A percentile compares a stretch with the other conserved stretches of the same genome.
Conservation (phyloP, 2,113 vertebrate genomes). For the Pantherophis guttatus region DNA sequence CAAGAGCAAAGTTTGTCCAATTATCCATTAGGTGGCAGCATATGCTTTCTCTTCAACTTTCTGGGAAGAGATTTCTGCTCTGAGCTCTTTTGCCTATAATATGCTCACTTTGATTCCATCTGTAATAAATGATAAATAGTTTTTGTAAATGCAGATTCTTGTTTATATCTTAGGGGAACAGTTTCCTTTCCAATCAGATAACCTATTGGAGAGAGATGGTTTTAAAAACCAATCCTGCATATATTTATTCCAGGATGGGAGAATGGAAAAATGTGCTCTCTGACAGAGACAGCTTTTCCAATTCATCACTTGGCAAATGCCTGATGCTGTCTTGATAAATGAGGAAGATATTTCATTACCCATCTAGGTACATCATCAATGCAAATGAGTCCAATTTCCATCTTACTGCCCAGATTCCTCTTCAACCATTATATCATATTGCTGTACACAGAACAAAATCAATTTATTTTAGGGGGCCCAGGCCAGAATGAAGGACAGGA, state of each 20-base stretch:
- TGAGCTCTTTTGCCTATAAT: background rate
- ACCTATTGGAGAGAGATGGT: background rate
- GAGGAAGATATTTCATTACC: background rate
- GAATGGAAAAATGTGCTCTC: background rate
- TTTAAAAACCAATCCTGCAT: background rate
- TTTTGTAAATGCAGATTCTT: background rate
- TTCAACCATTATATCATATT: too few species aligned
- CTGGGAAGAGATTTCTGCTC: fast-evolving
- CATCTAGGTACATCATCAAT: background rate
- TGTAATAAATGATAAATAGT: background rate
- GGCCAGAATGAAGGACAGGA: background rate
- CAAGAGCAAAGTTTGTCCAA: conserved; percentile 33
- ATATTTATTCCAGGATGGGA: background rate
- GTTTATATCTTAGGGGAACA: background rate
- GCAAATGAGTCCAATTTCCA: background rate
- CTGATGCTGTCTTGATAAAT: background rate
- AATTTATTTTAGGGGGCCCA: background rate
- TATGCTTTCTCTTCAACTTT: conserved; percentile 48
- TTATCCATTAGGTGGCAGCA: conserved; percentile 73
- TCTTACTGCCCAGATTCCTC: background rate
- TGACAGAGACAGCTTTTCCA: background rate
- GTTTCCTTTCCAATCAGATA: fast-evolving
- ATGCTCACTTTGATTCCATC: background rate
- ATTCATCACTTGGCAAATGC: background rate
- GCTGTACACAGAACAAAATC: background rate